These are phyloP conservation scores for Haplochromis vanheusdeni DNA, from an alignment of 2,113 vertebrate species.

Conservation along the genomic window DNA sequence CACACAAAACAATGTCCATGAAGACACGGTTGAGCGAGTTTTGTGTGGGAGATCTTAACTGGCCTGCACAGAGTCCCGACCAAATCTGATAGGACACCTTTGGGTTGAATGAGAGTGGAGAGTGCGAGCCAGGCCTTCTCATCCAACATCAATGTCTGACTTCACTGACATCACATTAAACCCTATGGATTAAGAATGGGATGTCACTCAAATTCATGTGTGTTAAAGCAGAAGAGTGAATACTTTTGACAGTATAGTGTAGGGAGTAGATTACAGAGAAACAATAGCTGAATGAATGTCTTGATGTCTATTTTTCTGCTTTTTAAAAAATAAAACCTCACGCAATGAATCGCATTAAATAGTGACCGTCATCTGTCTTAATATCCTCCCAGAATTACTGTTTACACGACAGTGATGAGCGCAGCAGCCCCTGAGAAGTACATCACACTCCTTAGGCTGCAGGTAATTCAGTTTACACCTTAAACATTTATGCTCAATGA, in stretches of 20 bases:
- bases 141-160: background rate
- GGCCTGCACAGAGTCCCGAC: background rate
- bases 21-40: background rate
- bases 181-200: background rate
- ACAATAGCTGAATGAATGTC: background rate
- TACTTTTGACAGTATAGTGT: background rate
- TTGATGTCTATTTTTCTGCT: background rate
- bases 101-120: background rate
- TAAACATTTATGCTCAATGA: background rate
- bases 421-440: conserved; percentile 61
- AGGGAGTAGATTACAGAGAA: background rate
- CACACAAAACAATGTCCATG: background rate
- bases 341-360: background rate
- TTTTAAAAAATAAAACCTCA: background rate
- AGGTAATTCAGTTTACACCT: conserved; percentile 22
- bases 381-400: conserved; percentile 44
- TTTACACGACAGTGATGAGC: conserved; percentile 73
- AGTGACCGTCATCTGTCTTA: background rate
- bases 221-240: background rate
- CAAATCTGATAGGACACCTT: background rate
- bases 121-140: background rate
- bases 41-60: background rate
- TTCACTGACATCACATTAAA: background rate
- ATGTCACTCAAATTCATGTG: background rate
- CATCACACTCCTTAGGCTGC: conserved; percentile 35